Base-by-base conservation (phyloP, 2,888 invertebrate genomes). In the Villa cingulata region DNA sequence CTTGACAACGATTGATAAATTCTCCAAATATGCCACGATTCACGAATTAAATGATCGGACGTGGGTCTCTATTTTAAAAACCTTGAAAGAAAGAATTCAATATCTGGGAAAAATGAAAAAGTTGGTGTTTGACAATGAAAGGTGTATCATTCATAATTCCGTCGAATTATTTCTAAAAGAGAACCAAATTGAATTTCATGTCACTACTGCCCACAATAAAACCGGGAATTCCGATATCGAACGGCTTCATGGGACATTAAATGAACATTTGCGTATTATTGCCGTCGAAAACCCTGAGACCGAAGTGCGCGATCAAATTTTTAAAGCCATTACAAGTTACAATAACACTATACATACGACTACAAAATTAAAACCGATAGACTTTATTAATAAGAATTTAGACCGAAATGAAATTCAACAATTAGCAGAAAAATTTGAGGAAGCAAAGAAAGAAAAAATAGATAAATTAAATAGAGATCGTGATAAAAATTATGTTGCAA, bases 221-320 rank as follows among this genome's bases (percentile, higher is more conserved):
- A 47, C 49, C 14, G 49, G 49, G 2, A 51, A 51, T 29, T 15
- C 45, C 1, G 46, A 46, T 18, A 44, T 49, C 7, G 47, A 51
- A 23, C 37, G 48, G 27, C 41, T 51, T 14, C 46, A 46, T 17
- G 46, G 46, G 10, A 48, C 44, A 15, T 18, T 49, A 27, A 51
- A 51, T 15, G 48, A 51, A 41, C 51, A 49, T 42, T 14, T 51
- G 19, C 9, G 51, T 17, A 38, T 50, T n/a, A 37, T 46, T 9
- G n/a, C 16, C 17, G 37, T 20, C 3, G 43, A 37, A 36, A 43
- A 43, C 18, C 36, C 16, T 14, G 20, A 19, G n/a, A n/a, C 6
- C 7, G 20, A 43, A 37, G 14, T 20, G 4, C 4, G 16, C 4
- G 19, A 19, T 10, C 9, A 27, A 43, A 43, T 43, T 43, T 43